Evolutionary conservation across 2,797 vertebrate genomes (phyloP), one percentile per base, ranked within the genome.

Genomic region (Pseudotriccus pelzelni): DNA sequence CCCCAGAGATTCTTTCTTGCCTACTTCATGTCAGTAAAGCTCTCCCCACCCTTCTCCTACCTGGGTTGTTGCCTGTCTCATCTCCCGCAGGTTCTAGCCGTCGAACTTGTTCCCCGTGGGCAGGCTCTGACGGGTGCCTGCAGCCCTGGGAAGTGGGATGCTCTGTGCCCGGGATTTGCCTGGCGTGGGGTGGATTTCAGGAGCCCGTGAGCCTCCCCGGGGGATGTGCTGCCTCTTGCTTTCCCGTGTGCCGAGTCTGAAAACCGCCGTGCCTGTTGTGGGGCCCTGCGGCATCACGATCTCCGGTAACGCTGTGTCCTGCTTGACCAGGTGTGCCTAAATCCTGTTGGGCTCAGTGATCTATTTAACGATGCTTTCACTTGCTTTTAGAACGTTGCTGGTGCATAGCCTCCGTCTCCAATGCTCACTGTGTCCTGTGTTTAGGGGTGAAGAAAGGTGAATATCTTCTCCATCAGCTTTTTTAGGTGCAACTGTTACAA

Each of bases 1-100:
- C 12, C 69, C 49, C 56, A 68, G 80, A 91, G 92, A 82, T 94
- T 95, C 85, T 73, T 96, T 94, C 36, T 22, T 77, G 76, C 63
- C 85, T 96, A 70, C 62, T 92, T 96, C 84, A 89, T 49, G 76
- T 63, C 52, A 13, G 49, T 6, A 50, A 43, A 74, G 30, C 34
- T 73, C 76, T 91, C 87, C 89, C 83, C 83, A 64, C 70, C 80
- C 67, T 75, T 44, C 55, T 66, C n/a, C 8, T 56, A 2, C 22
- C 28, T 17, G 32, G 39, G 32, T 7, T 15, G 16, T 12, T 84
- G 84, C 55, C 72, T 76, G 70, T 36, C 39, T 90, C 78, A 30
- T 72, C 52, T 85, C 52, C 72, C 83, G 60, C 6, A 7, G 58
- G 56, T 79, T 87, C 80, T 74, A 41, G 89, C 59, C 17, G 49